A percentile compares a stretch with the other conserved stretches of the same genome.
These are phyloP conservation scores for Biston betularia DNA, from an alignment of 2,888 invertebrate genomes.

Conservation along the genomic window DNA sequence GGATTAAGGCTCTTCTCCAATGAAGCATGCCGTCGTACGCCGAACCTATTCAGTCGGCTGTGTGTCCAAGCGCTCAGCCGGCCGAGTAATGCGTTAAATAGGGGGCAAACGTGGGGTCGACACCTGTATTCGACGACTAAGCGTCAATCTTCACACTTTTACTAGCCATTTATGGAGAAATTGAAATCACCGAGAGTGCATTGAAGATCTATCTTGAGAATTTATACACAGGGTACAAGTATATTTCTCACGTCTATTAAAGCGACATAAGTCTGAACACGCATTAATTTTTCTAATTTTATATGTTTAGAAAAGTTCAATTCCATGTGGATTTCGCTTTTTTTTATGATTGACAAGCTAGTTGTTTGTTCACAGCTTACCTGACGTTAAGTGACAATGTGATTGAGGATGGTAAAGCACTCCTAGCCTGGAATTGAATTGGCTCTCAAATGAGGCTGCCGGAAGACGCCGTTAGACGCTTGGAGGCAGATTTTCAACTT, in stretches of 20 bases:
- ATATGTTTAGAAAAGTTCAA: no score
- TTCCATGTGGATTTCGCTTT: no score
- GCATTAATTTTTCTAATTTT: no score
- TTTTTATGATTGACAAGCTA: no score
- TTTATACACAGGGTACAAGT: neutral
- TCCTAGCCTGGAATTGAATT: no score
- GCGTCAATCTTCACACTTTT: constrained; percentile 33
- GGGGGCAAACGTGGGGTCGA: constrained; percentile 59
- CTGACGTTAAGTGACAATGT: no score
- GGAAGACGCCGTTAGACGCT: no score
- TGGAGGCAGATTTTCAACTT: no score
- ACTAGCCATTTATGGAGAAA: constrained; percentile 20
- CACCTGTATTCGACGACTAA: constrained; percentile 43
- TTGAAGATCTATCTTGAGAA: neutral
- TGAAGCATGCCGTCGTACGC: constrained; percentile 68
- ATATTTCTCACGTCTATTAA: neutral
- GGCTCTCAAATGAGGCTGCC: no score
- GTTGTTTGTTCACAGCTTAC: no score
- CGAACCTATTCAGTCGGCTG: constrained; percentile 57
- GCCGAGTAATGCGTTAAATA: constrained; percentile 69
- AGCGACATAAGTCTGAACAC: no score
- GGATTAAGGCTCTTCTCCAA: constrained; percentile 40
- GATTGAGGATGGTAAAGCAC: no score
- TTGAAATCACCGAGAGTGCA: constrained; percentile 3
- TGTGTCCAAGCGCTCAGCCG: constrained; percentile 69